Base-by-base conservation (phyloP, 2,797 vertebrate species). In the Decapterus maruadsi region DNA sequence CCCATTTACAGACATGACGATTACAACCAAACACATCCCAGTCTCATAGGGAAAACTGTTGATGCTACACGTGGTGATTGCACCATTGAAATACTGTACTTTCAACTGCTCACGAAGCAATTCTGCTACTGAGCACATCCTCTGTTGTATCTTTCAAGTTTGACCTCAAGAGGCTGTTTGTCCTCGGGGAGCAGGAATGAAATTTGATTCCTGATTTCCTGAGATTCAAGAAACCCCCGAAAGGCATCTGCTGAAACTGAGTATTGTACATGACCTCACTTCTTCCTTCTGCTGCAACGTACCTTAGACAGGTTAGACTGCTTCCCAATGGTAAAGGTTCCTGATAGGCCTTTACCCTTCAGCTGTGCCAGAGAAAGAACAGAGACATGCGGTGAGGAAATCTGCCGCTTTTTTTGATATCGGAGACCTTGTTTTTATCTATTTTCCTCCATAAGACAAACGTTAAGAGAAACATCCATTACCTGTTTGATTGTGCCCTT, bases 281-380 rank as follows among this genome's bases (percentile, higher is more conserved):
- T 42, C 22, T 17, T 26, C 12, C 20, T 13, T 50, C n/a, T 50
- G 7, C 48, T 20, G 42, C 2, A n/a, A 82, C 72, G 3, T 82
- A 95, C 96, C 90, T 94, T 93, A 82, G 90, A 90, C 76, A 79
- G 87, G 67, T 94, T 70, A 56, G 86, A 86, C 95, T 94, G 89
- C 94, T 97, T 96, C 86, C 95, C 96, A 40, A 99, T 96, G 64
- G 96, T 80, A 72, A 99, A 99, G 79, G 97, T 99, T 67, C 98
- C 98, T 29, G 97, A 97, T 54, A 98, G 97, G 70, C 98, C 98
- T 89, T 99, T 99, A 55, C 98, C 98, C 92, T 97, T 99, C 68
- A 99, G 95, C 98, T 99, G 89, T 1, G 76, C 16, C 59, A 0
- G 12, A 88, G 34, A 82, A 10, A 43, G 54, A 80, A 57, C 4